Evolutionary conservation across 2,797 vertebrate genomes (phyloP), one percentile per base, ranked within the genome.

Genomic region (Phoeniculus purpureus): DNA sequence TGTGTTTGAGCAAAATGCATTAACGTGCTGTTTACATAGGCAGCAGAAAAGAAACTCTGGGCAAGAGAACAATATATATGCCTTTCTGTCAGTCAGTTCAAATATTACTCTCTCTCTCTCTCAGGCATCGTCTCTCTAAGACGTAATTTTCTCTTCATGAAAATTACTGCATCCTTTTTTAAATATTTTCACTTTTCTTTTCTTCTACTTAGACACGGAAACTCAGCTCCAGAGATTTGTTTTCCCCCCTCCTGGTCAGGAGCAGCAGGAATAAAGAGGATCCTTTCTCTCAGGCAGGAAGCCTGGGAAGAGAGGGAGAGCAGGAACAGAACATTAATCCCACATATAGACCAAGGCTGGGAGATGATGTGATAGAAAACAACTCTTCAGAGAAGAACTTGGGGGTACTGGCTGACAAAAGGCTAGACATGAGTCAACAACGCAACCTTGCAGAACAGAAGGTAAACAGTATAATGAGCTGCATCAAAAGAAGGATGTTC

Each of bases 61-160:
- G 29, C 8, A 78, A 16, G 5, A 61, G 16, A 59, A 59, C 4
- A 5, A 5, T 9, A 4, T 59, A 43, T 21, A 15, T 66, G 22
- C 59, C 16, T 27, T 66, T 62, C 43, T 61, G 22, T 62, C 10
- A 16, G 31, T 60, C 12, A 40, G 18, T 45, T 74, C 31, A 71
- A 73, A 13, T 6, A 22, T 0, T 1, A 58, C n/a, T n/a, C n/a
- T n/a, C n/a, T n/a, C n/a, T n/a, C n/a, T n/a, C 6, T 70, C 19
- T 66, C 17, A 74, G 40, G 10, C 21, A 67, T 29, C 12, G 2
- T 62, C 13, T 34, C 6, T 74, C 59, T n/a, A 47, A 52, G 18
- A 81, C 11, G 8, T 72, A 5, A 9, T 66, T 73, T 22, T 70
- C 66, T 47, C 7, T 2, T 51, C 32, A 3, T 54, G 2, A 0